Evolutionary conservation across 2,888 invertebrate species (phyloP), one percentile per base, ranked within the genome.

Genomic region (Theretra japonica): DNA sequence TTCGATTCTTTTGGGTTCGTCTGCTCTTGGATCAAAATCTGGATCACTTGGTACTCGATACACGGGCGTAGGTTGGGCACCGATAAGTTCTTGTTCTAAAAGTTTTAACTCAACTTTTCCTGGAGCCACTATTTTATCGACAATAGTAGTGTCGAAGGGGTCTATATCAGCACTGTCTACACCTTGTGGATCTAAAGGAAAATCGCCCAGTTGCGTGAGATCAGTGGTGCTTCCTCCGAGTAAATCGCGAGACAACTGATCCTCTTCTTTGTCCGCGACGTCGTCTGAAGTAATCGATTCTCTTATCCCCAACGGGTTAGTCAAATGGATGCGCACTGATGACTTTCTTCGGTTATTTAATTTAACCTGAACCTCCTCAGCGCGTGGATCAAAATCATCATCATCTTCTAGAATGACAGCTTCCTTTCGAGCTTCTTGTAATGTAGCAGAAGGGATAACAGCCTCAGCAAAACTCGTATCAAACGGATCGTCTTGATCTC

Each of bases 121-220:
- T 0, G 97, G 97, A 71, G 96, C 96, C 62, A 96, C 95, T 53
- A 97, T 95, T 70, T 95, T 95, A 80, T 96, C 96, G 2, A 97
- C 96, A 50, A 96, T 95, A 0, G 98, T 97, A 0, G 98, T 98
- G 83, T 98, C 98, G 82, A 98, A 98, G 0, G 98, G 98, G 91
- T 98, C 98, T 71, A 96, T 96, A 70, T 95, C 96, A 73, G 88
- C 86, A 72, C 91, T 88, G 74, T 95, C 95, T 15, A 95, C 94
- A 62, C 94, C 91, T 28, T 95, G 89, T 30, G 97, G 97, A 74
- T 95, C 94, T 70, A 97, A 95, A 0, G 97, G 97, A 33, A 95
- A 95, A 79, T 97, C 96, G 0, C 95, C 95, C 72, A 97, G 90
- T 81, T 96, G 95, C 21, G 96, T 96, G 69, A 97, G 92, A 88